Percentiles rank a stretch among this genome's conserved stretches.
Conservation (phyloP, 1,140 invertebrate genomes). For the Zaprionus ghesquierei region DNA sequence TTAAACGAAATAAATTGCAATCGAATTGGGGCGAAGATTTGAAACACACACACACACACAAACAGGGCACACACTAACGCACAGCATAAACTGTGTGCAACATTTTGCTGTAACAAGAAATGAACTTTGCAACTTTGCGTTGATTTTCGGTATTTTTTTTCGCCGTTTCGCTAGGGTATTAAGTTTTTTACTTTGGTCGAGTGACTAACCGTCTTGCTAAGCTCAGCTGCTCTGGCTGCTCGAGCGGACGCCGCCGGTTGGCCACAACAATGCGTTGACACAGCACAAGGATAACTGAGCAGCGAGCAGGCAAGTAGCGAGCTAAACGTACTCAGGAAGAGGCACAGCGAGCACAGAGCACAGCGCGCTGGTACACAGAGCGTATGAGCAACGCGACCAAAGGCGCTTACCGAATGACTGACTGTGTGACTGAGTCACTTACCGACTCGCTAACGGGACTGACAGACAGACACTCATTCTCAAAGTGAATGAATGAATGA, state of each 20-base stretch:
- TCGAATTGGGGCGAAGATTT: conserved; percentile 13
- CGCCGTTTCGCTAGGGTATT: conserved; percentile 10
- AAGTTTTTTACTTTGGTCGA: conserved; percentile 18
- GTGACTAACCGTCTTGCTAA: conserved; percentile 57
- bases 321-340: background rate
- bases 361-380: conserved; percentile 51
- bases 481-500: conserved; percentile 61
- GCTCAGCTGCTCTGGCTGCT: background rate
- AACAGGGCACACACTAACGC: background rate
- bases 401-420: conserved; percentile 42
- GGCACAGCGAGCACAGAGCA: background rate
- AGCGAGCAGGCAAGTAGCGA: conserved; percentile 3
- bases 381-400: conserved; percentile 71
- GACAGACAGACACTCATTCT: conserved; percentile 20
- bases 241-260: conserved; percentile 31
- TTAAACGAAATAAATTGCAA: conserved; percentile 38
- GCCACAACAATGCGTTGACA: conserved; percentile 75
- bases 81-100: background rate
- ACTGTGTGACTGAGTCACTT: conserved; percentile 9
- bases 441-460: background rate
- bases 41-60: background rate
- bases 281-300: conserved; percentile 74
- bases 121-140: conserved; percentile 3
- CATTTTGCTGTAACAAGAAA: background rate
- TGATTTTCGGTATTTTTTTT: too few species aligned